These are phyloP conservation scores for Gadopsis marmoratus DNA, from an alignment of 2,797 vertebrate species.

Conservation along the genomic window DNA sequence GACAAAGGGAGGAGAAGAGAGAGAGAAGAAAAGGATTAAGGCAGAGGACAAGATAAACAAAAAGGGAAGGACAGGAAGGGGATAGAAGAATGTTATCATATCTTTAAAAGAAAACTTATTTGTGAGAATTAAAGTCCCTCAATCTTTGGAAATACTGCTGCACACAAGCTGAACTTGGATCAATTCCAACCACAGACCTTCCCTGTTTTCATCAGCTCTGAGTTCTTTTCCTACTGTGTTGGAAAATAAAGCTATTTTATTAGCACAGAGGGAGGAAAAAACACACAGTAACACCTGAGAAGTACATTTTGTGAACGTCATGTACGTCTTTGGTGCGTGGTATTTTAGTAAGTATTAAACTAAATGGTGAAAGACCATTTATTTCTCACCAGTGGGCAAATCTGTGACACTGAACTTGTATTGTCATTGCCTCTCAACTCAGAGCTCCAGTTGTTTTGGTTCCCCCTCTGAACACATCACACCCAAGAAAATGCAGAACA, in stretches of 20 bases:
- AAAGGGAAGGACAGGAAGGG: background rate
- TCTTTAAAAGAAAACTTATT: background rate
- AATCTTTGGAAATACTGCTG: slow-evolving; percentile 12
- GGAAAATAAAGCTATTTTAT: slow-evolving; percentile 36
- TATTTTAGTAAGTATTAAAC: background rate
- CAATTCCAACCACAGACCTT: background rate
- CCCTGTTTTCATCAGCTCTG: slow-evolving; percentile 20
- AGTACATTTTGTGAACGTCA: background rate
- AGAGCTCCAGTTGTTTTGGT: slow-evolving; percentile 20
- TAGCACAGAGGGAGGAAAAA: background rate
- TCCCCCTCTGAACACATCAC: slow-evolving; percentile 26
- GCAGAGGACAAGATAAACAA: background rate
- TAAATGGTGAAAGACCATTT: background rate
- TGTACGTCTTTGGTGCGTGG: background rate
- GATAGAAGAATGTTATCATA: background rate
- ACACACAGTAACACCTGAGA: background rate
- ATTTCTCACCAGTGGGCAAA: slow-evolving; percentile 17
- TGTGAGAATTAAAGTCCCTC: background rate
- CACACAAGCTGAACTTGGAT: background rate
- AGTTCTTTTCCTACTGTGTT: slow-evolving; percentile 19
- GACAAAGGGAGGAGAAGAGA: background rate
- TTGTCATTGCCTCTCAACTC: background rate
- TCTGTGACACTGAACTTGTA: background rate
- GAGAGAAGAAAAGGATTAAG: background rate
- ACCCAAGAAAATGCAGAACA: slow-evolving; percentile 28